A percentile compares a stretch with the other conserved stretches of the same genome.
Evolutionary conservation across 1,140 invertebrate genomes (phyloP).

Genomic region (Nasonia longicornis): DNA sequence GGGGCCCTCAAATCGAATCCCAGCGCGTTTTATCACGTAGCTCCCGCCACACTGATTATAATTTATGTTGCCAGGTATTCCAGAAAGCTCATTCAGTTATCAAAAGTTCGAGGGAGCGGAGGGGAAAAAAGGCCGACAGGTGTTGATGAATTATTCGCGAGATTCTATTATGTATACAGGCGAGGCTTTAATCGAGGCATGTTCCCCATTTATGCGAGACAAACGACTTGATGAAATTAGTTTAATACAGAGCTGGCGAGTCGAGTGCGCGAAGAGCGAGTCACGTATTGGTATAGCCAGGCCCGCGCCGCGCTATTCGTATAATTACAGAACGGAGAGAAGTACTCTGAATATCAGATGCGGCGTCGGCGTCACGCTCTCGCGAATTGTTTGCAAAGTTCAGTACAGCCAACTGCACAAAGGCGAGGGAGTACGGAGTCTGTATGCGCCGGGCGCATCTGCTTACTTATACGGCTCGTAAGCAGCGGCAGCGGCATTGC

Average conservation of each 20-base stretch:
- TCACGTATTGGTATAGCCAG: background rate
- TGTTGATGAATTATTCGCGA: background rate
- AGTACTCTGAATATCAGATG: background rate
- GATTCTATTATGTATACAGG: background rate
- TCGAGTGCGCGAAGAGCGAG: background rate
- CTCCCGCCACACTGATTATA: slow-evolving; percentile 54
- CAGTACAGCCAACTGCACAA: background rate
- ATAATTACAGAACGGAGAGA: slow-evolving; percentile 3
- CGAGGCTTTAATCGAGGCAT: background rate
- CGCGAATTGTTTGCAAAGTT: slow-evolving; percentile 2
- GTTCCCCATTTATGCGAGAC: background rate
- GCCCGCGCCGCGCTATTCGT: background rate
- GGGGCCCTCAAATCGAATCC: slow-evolving; percentile 63
- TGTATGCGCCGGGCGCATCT: background rate
- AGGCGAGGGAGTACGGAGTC: background rate
- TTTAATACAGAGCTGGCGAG: background rate
- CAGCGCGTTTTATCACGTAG: slow-evolving; percentile 58
- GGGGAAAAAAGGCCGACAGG: background rate
- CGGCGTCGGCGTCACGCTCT: background rate
- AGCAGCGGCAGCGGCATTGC: background rate
- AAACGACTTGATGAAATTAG: slow-evolving; percentile 15
- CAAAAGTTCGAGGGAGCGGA: background rate
- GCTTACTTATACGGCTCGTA: background rate
- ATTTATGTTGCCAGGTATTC: slow-evolving; percentile 52
- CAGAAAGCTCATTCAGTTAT: background rate